Percentiles rank a stretch among this genome's conserved stretches.
These are phyloP conservation scores for Drosophila neonasuta DNA, from an alignment of 2,888 invertebrate species.

Conservation along the genomic window DNA sequence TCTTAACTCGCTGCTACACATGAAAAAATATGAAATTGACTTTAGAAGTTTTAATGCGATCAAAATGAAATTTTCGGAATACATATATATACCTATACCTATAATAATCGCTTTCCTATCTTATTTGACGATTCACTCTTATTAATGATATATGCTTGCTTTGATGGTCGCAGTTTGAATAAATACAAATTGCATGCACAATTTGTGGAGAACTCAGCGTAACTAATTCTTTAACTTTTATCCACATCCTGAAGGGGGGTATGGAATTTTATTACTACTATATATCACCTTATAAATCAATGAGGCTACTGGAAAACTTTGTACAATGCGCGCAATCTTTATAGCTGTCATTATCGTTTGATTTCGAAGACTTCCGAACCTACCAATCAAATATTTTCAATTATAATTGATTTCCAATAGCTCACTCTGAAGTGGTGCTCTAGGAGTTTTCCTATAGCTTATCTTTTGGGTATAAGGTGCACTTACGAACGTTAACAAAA, in stretches of 20 bases:
- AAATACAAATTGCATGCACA: neutral
- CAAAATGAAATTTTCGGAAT: neutral
- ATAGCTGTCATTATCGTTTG: conserved; percentile 1
- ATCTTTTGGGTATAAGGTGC: conserved; percentile 9
- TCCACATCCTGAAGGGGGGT: neutral
- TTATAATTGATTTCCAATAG: conserved; percentile 35
- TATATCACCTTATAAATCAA: conserved; percentile 9
- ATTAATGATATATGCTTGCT: too few species aligned
- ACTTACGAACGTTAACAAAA: neutral
- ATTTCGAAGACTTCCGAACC: neutral
- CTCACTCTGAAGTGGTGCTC: conserved; percentile 20
- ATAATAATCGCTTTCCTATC: too few species aligned
- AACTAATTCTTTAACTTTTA: neutral
- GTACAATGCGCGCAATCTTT: neutral
- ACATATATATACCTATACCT: neutral
- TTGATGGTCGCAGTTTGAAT: neutral
- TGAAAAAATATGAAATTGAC: neutral
- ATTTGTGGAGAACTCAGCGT: neutral
- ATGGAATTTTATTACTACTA: neutral
- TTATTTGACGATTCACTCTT: neutral
- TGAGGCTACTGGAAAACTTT: neutral
- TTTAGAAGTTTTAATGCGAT: neutral
- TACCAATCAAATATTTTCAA: conserved; percentile 22
- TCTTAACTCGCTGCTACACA: neutral
- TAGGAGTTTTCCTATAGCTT: neutral